Evolutionary conservation across 2,797 vertebrate genomes (phyloP).

Genomic region (Gobio occitaniae): DNA sequence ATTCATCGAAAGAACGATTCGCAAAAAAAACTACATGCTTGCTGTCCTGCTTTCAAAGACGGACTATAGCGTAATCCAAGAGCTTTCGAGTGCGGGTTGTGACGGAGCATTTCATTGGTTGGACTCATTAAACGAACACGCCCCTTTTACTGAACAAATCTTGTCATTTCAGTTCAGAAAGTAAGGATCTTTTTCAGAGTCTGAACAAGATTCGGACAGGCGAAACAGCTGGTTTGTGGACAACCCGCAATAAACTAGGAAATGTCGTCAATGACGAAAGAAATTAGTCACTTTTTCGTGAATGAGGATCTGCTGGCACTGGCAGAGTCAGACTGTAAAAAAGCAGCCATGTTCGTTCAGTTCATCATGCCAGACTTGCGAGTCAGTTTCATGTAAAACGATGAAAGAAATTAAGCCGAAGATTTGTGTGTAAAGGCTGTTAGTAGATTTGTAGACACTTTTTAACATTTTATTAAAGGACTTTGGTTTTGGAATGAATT

Average conservation of each 20-base stretch:
- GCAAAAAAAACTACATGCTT: not conserved
- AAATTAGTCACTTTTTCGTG: not conserved
- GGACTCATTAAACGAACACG: not conserved
- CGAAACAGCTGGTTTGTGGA: not conserved
- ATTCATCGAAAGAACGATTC: not conserved
- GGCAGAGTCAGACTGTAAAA: no score
- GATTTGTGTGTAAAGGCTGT: no score
- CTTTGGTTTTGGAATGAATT: no score
- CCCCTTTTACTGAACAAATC: not conserved
- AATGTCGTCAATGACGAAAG: not conserved
- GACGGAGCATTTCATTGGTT: not conserved
- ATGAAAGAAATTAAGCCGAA: no score
- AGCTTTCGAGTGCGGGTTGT: not conserved
- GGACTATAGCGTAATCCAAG: no score
- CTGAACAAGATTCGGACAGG: not conserved
- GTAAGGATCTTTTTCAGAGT: not conserved
- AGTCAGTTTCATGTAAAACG: no score
- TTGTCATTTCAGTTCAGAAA: not conserved
- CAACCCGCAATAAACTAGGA: not conserved
- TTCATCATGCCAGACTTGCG: no score
- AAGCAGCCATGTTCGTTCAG: no score
- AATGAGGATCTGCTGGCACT: not conserved
- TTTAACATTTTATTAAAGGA: no score
- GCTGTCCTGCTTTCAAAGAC: not conserved
- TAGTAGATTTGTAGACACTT: no score